Conservation (phyloP, 35 echinoderm and acorn worm genomes). For the Antedon bifida region DNA sequence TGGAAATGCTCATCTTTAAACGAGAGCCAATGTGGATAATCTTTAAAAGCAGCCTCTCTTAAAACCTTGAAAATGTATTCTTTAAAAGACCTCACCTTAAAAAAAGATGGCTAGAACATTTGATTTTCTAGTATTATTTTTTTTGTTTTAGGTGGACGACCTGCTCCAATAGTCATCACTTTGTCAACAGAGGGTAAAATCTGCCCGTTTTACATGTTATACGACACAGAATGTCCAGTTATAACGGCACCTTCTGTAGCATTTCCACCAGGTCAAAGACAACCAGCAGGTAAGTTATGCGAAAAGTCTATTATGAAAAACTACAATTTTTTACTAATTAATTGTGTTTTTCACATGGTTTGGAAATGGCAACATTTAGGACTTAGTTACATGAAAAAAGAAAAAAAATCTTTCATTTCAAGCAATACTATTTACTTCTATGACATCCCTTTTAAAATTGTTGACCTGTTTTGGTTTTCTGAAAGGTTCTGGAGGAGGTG, state of each 20-base stretch:
- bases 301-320: neutral
- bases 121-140: too few species aligned
- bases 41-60: too few species aligned
- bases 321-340: neutral
- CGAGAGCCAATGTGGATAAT: too few species aligned
- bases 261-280: constrained; percentile 52
- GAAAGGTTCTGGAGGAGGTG: neutral
- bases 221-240: constrained; percentile 28
- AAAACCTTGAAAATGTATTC: too few species aligned
- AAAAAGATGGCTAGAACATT: too few species aligned
- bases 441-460: too few species aligned
- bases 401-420: too few species aligned
- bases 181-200: constrained; percentile 89
- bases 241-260: constrained; percentile 34
- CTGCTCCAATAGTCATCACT: constrained; percentile 48
- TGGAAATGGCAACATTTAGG: too few species aligned
- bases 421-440: too few species aligned
- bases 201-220: constrained; percentile 73
- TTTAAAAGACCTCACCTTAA: too few species aligned
- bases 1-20: too few species aligned
- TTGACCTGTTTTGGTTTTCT: neutral
- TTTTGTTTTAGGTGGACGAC: neutral
- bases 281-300: neutral
- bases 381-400: too few species aligned
- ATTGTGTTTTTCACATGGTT: neutral